A percentile compares a stretch with the other conserved stretches of the same genome.
These are phyloP conservation scores for Acanthosepion pharaonis DNA, from an alignment of 2,888 invertebrate genomes.

Conservation along the genomic window DNA sequence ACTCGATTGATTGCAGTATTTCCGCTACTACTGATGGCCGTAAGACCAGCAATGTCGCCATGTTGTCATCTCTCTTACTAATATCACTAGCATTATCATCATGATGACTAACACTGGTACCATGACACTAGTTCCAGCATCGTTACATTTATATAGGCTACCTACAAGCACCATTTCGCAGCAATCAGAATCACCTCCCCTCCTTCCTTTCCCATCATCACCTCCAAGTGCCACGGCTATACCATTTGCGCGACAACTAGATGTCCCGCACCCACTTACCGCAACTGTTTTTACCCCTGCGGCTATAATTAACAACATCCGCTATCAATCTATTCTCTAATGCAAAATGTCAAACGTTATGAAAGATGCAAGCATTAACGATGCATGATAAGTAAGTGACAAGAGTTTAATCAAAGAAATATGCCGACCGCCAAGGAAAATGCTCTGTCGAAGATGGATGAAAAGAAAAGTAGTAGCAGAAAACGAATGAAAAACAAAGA, in stretches of 20 bases:
- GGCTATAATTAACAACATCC: constrained; percentile 33
- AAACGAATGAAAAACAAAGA: too few species aligned
- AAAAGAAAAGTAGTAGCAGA: background rate
- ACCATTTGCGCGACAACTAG: background rate
- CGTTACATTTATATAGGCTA: background rate
- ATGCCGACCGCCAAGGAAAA: background rate
- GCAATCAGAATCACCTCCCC: background rate
- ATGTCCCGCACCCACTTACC: background rate
- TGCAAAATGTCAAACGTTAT: constrained; percentile 13
- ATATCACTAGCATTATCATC: background rate
- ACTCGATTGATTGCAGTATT: too few species aligned
- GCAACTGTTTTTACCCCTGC: background rate
- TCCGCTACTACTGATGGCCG: too few species aligned
- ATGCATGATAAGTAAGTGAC: background rate
- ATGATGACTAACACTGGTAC: background rate
- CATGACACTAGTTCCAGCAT: background rate
- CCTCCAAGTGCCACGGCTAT: background rate
- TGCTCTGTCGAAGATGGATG: too few species aligned
- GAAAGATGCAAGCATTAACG: background rate
- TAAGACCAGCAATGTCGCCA: too few species aligned
- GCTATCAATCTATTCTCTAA: constrained; percentile 10
- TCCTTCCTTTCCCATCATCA: background rate
- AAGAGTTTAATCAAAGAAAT: background rate
- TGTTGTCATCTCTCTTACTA: background rate
- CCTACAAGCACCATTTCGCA: background rate